Base-by-base conservation (phyloP, 2,888 invertebrate genomes). In the Heliconius sara region DNA sequence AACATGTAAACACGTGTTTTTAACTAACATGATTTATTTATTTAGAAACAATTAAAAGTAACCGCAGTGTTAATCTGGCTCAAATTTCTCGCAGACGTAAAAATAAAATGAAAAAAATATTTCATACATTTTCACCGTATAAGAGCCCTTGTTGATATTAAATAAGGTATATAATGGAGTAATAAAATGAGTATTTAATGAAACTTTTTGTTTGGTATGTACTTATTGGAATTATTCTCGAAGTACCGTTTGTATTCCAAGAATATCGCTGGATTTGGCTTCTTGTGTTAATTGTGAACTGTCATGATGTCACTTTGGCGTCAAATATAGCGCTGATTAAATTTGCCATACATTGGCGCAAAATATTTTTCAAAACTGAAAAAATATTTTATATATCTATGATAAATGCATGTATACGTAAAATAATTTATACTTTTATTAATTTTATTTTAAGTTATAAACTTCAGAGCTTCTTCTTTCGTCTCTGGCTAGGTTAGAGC, bases 231-330 rank as follows among this genome's bases (percentile, higher is more conserved):
- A 60, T 71, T 78, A 80, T 76, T 66, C 71, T 78, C 76, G 52
- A 78, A 75, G 73, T 71, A 80, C 77, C 70, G 66, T 78, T 77
- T 68, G 78, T 78, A 79, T 83, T 82, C 83, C 68, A 30, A 83
- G 83, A 81, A 83, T 78, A 75, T 47, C 70, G 66, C 60, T 76
- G 16, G 67, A 82, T 81, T 83, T 80, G 67, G 77, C 77, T 71
- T 79, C 65, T 78, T 63, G 66, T 77, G 82, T 78, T 81, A 81
- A 82, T 81, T 80, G 60, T 72, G 79, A 34, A 57, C 63, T 68
- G 52, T 78, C 77, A 74, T 75, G 76, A 74, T 80, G 83, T 75
- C 81, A 82, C 71, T 81, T 83, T 66, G 68, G 72, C 30, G 39
- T 80, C 71, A 81, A 77, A 79, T 75, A 66, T 65, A 52, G 39